phyloP scores from a whole-genome alignment of 30 jellyfish, hydroid and myxozoan genomes.

The Haliclystus octoradiatus region DNA sequence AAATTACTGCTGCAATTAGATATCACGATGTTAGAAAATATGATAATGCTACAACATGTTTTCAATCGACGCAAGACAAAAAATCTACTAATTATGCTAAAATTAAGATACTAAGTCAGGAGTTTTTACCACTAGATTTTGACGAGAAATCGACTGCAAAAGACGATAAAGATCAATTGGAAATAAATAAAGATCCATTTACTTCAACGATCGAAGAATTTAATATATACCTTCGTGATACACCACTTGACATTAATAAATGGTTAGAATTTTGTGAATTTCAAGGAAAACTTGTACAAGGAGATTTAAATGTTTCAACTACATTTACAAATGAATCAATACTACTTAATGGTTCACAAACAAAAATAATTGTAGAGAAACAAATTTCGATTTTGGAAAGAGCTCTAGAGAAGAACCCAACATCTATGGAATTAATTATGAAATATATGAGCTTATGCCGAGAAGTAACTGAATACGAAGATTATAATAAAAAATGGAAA shows the following conservation, averaged over 20 bases:
- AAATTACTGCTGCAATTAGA: background rate
- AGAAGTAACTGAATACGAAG: conserved; percentile 32
- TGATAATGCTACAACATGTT: background rate
- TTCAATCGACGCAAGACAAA: background rate
- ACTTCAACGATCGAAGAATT: conserved; percentile 24
- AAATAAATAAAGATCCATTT: background rate
- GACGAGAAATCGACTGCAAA: background rate
- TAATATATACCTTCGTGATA: conserved; percentile 28
- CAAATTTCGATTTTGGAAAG: conserved; percentile 53
- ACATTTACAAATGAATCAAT: conserved; percentile 10
- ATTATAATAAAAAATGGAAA: conserved; percentile 40
- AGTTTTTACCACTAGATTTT: background rate
- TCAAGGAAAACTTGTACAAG: conserved; percentile 29
- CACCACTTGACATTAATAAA: conserved; percentile 29
- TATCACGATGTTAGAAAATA: background rate
- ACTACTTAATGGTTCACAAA: conserved; percentile 1
- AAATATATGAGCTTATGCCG: conserved; percentile 46
- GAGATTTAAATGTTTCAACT: background rate
- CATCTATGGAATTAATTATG: conserved; percentile 20
- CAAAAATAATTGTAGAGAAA: conserved; percentile 51
- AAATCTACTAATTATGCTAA: background rate
- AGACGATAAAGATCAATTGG: background rate
- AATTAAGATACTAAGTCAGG: background rate
- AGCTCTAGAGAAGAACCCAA: conserved; percentile 51
- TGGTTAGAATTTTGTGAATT: conserved; percentile 59